Percentiles rank a stretch among this genome's conserved stretches.
These are phyloP conservation scores for Eleutherodactylus coqui DNA, from an alignment of 2,797 vertebrate species.

Conservation along the genomic window DNA sequence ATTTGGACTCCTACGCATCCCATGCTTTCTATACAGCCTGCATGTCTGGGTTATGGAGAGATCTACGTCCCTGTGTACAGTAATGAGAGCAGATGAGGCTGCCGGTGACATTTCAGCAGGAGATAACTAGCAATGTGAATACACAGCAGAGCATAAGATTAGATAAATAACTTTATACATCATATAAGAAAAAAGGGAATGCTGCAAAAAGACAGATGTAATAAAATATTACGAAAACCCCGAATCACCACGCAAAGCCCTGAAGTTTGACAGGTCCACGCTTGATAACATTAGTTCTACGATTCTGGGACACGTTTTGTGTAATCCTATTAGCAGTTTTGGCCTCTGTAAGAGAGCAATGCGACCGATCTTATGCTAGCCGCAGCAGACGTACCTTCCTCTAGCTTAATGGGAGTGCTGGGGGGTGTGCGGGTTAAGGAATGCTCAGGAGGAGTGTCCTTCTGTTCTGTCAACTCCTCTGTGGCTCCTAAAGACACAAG, in stretches of 20 bases:
- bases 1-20: too few species aligned
- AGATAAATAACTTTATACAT: too few species aligned
- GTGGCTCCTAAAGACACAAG: constrained; percentile 70
- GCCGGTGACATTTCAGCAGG: too few species aligned
- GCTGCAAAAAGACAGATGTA: too few species aligned
- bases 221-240: too few species aligned
- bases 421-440: constrained; percentile 83
- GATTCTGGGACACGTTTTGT: not conserved
- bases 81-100: too few species aligned
- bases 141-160: too few species aligned
- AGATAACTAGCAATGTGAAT: too few species aligned
- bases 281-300: not conserved
- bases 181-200: too few species aligned
- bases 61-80: too few species aligned
- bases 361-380: not conserved
- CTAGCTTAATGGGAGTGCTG: constrained; percentile 86
- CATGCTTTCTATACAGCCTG: too few species aligned
- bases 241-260: not conserved
- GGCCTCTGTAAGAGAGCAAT: not conserved
- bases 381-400: constrained; percentile 82
- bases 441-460: constrained; percentile 75
- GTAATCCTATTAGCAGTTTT: not conserved
- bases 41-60: too few species aligned
- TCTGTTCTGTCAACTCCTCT: constrained; percentile 78
- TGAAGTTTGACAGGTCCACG: not conserved